Evolutionary conservation across 2,113 vertebrate species (phyloP).

Genomic region (Gymnogyps californianus): DNA sequence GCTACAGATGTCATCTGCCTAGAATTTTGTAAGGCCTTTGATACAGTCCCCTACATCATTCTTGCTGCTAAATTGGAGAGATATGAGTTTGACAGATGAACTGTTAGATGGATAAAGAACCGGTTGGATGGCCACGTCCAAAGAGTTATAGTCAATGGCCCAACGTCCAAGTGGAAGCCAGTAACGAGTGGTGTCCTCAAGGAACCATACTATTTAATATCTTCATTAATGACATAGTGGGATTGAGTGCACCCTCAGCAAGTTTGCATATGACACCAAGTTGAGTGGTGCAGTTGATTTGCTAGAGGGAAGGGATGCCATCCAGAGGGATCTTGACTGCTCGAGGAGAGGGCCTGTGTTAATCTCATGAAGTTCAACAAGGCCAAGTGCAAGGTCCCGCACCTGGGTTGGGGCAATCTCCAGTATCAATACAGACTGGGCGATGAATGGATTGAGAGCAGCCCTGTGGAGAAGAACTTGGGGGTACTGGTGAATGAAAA

Average conservation of each 20-base stretch:
- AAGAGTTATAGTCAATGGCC: neutral
- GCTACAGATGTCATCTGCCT: neutral
- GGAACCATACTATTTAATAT: neutral
- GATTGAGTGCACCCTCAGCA: neutral
- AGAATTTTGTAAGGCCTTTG: neutral
- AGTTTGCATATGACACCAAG: neutral
- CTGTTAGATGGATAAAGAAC: neutral
- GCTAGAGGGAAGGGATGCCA: neutral
- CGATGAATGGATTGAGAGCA: neutral
- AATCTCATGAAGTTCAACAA: neutral
- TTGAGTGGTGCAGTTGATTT: neutral
- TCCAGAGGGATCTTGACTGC: neutral
- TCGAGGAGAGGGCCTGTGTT: rapidly evolving
- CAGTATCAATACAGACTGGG: neutral
- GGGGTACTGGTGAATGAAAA: neutral
- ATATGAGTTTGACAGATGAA: neutral
- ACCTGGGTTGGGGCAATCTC: neutral
- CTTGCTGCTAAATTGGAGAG: neutral
- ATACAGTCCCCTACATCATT: neutral
- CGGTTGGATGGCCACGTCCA: neutral
- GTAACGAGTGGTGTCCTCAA: neutral
- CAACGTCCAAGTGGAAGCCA: neutral
- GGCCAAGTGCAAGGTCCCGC: neutral
- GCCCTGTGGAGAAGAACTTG: neutral
- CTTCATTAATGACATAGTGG: too few relatives aligned